These are phyloP conservation scores for Bombus affinis DNA, from an alignment of 1,140 invertebrate species.

Conservation along the genomic window DNA sequence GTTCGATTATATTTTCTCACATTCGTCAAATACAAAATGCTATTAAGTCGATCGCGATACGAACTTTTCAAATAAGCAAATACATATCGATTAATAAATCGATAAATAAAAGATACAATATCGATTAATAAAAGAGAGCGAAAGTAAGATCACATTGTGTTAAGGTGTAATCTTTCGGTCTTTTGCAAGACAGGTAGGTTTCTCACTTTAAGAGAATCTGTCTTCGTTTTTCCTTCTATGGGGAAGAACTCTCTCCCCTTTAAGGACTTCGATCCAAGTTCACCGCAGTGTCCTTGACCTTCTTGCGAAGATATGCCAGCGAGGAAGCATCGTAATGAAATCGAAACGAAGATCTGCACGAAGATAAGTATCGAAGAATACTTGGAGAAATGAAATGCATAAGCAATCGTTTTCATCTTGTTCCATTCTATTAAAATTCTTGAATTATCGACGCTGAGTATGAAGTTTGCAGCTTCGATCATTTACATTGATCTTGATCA, in stretches of 20 bases:
- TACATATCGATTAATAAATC: too few relatives aligned
- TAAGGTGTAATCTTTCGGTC: too few relatives aligned
- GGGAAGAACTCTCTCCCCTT: conserved; percentile 49
- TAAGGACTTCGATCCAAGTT: conserved; percentile 59
- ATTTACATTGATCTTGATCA: not conserved
- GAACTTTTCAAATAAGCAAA: too few relatives aligned
- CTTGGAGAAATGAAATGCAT: too few relatives aligned
- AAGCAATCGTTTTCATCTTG: not conserved
- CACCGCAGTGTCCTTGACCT: conserved; percentile 50
- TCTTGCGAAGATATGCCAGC: conserved; percentile 22
- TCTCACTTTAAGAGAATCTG: not conserved
- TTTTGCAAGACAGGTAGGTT: not conserved
- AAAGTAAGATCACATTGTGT: too few relatives aligned
- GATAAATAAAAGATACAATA: too few relatives aligned
- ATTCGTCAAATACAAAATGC: too few relatives aligned
- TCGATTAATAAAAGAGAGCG: too few relatives aligned
- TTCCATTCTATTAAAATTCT: not conserved
- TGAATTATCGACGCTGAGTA: not conserved
- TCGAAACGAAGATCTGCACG: conserved; percentile 20
- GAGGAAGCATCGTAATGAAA: conserved; percentile 29
- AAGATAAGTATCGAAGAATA: not conserved
- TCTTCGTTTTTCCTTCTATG: conserved; percentile 8
- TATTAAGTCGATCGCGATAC: too few relatives aligned
- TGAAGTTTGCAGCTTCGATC: not conserved
- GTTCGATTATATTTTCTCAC: too few relatives aligned